Conservation (phyloP, 2,888 invertebrate species). For the Conistra vaccinii region DNA sequence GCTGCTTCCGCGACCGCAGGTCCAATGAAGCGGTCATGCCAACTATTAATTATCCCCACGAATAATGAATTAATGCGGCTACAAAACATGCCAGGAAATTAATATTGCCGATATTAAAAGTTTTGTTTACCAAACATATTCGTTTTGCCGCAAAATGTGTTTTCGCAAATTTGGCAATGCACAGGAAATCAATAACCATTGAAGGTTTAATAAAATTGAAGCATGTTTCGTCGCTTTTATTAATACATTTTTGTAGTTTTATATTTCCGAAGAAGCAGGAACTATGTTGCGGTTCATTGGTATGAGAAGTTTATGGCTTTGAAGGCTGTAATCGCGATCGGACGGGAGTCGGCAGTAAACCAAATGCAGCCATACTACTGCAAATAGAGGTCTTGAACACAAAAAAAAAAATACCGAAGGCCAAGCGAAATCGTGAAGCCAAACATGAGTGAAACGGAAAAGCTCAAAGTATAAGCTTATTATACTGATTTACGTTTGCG, state of each 20-base stretch:
- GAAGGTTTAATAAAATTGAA: slow-evolving; percentile 64
- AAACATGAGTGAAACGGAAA: not conserved
- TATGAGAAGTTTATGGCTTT: slow-evolving; percentile 73
- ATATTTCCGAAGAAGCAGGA: slow-evolving; percentile 65
- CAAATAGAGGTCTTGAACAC: slow-evolving; percentile 55
- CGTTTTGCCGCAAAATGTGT: slow-evolving; percentile 14
- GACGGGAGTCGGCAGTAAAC: slow-evolving; percentile 70
- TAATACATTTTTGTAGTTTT: slow-evolving; percentile 72
- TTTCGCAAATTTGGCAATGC: slow-evolving; percentile 22
- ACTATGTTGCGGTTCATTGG: slow-evolving; percentile 75
- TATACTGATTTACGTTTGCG: not conserved
- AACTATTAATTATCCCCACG: slow-evolving; percentile 43
- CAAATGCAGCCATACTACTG: slow-evolving; percentile 58
- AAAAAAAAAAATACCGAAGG: slow-evolving; percentile 15
- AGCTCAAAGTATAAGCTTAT: not conserved
- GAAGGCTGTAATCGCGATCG: slow-evolving; percentile 74
- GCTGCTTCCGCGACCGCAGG: slow-evolving; percentile 4
- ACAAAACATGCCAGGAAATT: slow-evolving; percentile 35
- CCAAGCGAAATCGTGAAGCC: not conserved
- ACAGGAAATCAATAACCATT: slow-evolving; percentile 63
- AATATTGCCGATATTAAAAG: slow-evolving; percentile 46
- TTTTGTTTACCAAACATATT: slow-evolving; percentile 28
- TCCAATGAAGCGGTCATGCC: slow-evolving; percentile 29
- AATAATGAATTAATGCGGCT: slow-evolving; percentile 35
- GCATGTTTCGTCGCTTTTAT: slow-evolving; percentile 67